Evolutionary conservation across 2,888 invertebrate species (phyloP).

Genomic region (Ophion obscuratus): DNA sequence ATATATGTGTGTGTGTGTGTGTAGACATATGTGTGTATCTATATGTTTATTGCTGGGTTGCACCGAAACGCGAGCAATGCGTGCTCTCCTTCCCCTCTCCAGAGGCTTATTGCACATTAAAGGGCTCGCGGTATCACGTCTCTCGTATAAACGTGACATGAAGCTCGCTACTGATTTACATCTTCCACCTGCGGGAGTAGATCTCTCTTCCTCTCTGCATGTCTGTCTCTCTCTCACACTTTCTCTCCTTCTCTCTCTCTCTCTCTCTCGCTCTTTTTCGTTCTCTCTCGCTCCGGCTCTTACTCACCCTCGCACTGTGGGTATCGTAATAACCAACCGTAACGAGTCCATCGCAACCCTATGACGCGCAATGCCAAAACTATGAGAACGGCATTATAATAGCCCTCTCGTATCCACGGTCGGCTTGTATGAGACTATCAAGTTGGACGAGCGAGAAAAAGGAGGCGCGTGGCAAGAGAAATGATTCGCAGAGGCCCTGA

Average conservation of each 20-base stretch:
- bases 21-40: background rate
- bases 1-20: background rate
- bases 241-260: background rate
- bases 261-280: slow-evolving; percentile 8
- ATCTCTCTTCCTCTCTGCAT: background rate
- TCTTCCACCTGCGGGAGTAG: slow-evolving; percentile 54
- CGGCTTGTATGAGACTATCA: background rate
- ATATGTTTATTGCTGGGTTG: slow-evolving; percentile 12
- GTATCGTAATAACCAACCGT: slow-evolving; percentile 11
- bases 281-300: background rate
- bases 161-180: slow-evolving; percentile 67
- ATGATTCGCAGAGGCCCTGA: background rate
- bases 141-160: slow-evolving; percentile 65
- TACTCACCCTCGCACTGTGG: background rate
- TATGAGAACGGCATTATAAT: slow-evolving; percentile 25
- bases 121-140: slow-evolving; percentile 66
- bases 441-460: background rate
- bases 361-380: slow-evolving; percentile 7
- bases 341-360: background rate
- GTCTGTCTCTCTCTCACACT: background rate
- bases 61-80: slow-evolving; percentile 22
- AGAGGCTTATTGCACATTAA: slow-evolving; percentile 69
- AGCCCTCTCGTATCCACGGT: slow-evolving; percentile 4
- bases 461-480: background rate
- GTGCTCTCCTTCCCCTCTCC: slow-evolving; percentile 44